phyloP scores from a whole-genome alignment of 2,888 invertebrate species.

The Epicampocera succincta region DNA sequence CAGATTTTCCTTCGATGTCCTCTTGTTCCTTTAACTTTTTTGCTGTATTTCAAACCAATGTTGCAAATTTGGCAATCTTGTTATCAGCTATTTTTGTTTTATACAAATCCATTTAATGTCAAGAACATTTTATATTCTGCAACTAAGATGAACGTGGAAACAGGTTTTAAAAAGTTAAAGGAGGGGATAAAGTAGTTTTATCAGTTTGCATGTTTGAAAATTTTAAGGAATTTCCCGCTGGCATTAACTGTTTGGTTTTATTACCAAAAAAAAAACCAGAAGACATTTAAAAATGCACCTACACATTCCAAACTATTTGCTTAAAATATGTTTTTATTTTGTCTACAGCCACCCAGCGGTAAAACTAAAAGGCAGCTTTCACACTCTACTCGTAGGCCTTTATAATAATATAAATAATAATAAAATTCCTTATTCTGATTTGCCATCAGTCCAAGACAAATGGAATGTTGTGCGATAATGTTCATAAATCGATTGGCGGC shows the following conservation, averaged over 20 bases:
- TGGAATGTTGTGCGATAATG: no score
- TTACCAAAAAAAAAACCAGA: neutral
- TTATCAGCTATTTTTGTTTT: neutral
- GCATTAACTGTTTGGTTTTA: conserved; percentile 34
- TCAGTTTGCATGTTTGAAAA: neutral
- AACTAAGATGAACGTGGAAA: conserved; percentile 22
- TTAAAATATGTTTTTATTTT: conserved; percentile 6
- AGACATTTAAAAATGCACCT: conserved; percentile 24
- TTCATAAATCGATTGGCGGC: no score
- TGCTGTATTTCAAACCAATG: no score
- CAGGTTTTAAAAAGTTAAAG: conserved; percentile 1
- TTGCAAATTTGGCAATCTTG: conserved; percentile 13
- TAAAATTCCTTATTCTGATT: no score
- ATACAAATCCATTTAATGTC: no score
- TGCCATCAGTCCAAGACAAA: no score
- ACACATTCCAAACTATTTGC: conserved; percentile 7
- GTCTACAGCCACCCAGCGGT: neutral
- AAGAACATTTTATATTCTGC: conserved; percentile 24
- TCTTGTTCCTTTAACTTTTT: no score
- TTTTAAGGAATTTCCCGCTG: conserved; percentile 46
- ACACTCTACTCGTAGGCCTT: no score
- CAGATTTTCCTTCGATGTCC: no score
- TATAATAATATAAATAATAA: no score
- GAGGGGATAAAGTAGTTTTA: conserved; percentile 14
- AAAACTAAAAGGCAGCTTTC: no score